These are phyloP conservation scores for Salvator merianae DNA, from an alignment of 2,113 vertebrate genomes.

Conservation along the genomic window DNA sequence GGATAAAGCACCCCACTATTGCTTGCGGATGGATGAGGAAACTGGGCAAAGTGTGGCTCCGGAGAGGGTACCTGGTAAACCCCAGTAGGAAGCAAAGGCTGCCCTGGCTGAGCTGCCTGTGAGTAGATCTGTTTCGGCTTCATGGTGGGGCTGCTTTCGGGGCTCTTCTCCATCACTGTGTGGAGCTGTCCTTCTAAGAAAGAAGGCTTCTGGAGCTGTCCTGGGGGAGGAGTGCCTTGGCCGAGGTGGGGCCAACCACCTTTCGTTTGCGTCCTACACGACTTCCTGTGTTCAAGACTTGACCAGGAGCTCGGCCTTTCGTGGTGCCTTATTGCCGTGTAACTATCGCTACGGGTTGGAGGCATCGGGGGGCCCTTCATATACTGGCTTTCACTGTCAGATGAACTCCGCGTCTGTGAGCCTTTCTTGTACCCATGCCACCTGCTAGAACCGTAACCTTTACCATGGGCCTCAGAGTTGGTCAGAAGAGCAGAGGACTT, in stretches of 20 bases:
- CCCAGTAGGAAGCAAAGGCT: conserved; percentile 81
- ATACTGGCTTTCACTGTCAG: conserved; percentile 66
- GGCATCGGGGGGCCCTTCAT: conserved; percentile 81
- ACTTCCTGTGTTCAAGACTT: conserved; percentile 81
- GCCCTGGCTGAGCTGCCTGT: conserved; percentile 77
- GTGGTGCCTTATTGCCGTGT: conserved; percentile 83
- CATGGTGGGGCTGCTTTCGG: conserved; percentile 88
- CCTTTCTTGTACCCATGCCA: conserved; percentile 68
- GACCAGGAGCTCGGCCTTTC: conserved; percentile 88
- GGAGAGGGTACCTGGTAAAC: conserved; percentile 84
- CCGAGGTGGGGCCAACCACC: conserved; percentile 77
- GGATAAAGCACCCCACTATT: conserved; percentile 75
- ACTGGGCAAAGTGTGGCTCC: conserved; percentile 88
- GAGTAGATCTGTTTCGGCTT: conserved; percentile 83
- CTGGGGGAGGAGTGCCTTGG: conserved; percentile 4
- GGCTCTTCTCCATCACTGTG: conserved; percentile 91
- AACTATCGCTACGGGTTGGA: conserved; percentile 91
- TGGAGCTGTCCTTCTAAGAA: conserved; percentile 88
- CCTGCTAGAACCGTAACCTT: conserved; percentile 51
- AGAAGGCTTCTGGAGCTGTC: conserved; percentile 51
- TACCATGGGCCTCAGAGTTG: conserved; percentile 52
- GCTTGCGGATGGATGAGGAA: conserved; percentile 72
- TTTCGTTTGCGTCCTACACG: conserved; percentile 76
- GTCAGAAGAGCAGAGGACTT: conserved; percentile 71
- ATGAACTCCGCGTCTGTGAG: conserved; percentile 69